These are phyloP conservation scores for Calameuta filiformis DNA, from an alignment of 2,888 invertebrate species.

Conservation along the genomic window DNA sequence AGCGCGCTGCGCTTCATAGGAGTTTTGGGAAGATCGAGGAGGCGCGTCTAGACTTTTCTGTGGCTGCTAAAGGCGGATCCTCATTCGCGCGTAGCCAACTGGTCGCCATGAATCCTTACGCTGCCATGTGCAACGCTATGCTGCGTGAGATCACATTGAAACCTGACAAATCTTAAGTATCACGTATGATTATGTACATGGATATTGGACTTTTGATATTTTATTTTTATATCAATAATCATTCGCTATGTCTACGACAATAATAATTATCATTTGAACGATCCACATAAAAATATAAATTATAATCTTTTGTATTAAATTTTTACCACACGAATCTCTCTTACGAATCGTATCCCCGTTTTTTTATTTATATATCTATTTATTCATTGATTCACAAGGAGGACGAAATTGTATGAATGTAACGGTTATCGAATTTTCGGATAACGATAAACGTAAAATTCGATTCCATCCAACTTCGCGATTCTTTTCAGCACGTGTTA, in stretches of 20 bases:
- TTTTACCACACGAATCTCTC: slow-evolving; percentile 10
- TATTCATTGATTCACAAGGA: neutral
- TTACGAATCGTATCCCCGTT: slow-evolving; percentile 11
- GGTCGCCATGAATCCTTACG: slow-evolving; percentile 92
- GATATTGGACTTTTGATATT: slow-evolving; percentile 5
- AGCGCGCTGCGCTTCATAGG: slow-evolving; percentile 82
- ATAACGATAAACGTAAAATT: neutral
- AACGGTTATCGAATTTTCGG: neutral
- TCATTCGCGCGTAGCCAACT: slow-evolving; percentile 88
- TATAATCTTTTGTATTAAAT: slow-evolving; percentile 37
- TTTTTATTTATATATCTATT: neutral
- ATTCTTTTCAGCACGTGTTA: slow-evolving; percentile 15
- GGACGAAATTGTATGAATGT: neutral
- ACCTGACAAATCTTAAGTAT: slow-evolving; percentile 66
- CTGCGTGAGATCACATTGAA: slow-evolving; percentile 79
- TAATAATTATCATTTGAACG: slow-evolving; percentile 43
- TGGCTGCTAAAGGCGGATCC: slow-evolving; percentile 85
- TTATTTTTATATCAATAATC: slow-evolving; percentile 15
- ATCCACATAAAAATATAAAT: slow-evolving; percentile 52
- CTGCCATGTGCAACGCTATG: slow-evolving; percentile 96
- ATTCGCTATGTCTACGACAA: slow-evolving; percentile 23
- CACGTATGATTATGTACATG: slow-evolving; percentile 46
- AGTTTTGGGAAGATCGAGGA: slow-evolving; percentile 75
- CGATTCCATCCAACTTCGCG: neutral
- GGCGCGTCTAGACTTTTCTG: slow-evolving; percentile 81